Conservation (phyloP, 92 coral and sea anemone genomes). For the Palythoa caribaeorum region DNA sequence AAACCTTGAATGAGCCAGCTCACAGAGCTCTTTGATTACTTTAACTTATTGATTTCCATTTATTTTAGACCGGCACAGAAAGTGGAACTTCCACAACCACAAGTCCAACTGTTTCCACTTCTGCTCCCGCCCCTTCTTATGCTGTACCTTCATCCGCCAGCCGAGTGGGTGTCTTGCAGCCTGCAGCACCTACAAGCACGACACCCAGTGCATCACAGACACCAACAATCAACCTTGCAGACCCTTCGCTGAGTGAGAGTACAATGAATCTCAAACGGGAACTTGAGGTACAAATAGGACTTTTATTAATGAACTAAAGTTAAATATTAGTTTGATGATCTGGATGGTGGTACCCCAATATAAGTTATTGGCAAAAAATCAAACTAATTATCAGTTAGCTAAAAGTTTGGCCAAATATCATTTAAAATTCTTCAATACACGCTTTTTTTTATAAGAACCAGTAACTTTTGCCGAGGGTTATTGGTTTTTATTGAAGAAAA, state of each 20-base stretch:
- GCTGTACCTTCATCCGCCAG: constrained; percentile 62
- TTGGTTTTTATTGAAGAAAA: too few species aligned
- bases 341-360: too few species aligned
- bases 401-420: too few species aligned
- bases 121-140: constrained; percentile 82
- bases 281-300: constrained; percentile 71
- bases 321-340: too few species aligned
- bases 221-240: constrained; percentile 54
- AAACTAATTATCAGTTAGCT: too few species aligned
- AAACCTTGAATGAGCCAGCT: too few species aligned
- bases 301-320: too few species aligned
- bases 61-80: neutral
- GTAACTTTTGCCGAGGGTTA: too few species aligned
- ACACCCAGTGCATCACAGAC: constrained; percentile 68
- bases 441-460: too few species aligned
- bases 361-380: too few species aligned
- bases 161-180: constrained; percentile 54
- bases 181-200: constrained; percentile 76
- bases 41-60: neutral
- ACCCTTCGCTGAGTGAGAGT: constrained; percentile 77
- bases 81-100: constrained; percentile 9
- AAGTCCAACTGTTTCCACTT: constrained; percentile 10
- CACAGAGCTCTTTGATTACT: too few species aligned
- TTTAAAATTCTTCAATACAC: too few species aligned
- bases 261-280: constrained; percentile 93